Percentiles rank a stretch among this genome's conserved stretches.
phyloP scores from a whole-genome alignment of 2,797 vertebrate species.

The Betta splendens region DNA sequence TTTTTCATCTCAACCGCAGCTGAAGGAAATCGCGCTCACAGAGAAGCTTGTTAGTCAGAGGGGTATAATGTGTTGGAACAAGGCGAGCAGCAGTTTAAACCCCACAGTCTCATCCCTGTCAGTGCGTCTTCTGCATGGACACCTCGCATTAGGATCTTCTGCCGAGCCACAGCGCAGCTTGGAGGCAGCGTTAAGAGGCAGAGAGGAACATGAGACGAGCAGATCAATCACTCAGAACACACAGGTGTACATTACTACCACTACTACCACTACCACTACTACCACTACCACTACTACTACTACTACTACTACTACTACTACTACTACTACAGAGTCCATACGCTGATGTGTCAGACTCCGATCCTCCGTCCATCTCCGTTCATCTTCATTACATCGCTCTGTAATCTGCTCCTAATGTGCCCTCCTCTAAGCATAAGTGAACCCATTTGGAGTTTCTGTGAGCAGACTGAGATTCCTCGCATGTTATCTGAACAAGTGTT shows the following conservation, averaged over 20 bases:
- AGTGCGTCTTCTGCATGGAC: slow-evolving; percentile 58
- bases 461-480: slow-evolving; percentile 92
- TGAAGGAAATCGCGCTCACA: slow-evolving; percentile 36
- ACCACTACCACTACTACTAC: no score
- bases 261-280: neutral
- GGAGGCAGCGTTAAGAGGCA: slow-evolving; percentile 41
- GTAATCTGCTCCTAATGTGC: slow-evolving; percentile 80
- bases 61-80: slow-evolving; percentile 42
- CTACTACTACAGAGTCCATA: slow-evolving; percentile 19
- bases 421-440: slow-evolving; percentile 92
- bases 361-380: slow-evolving; percentile 66
- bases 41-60: slow-evolving; percentile 53
- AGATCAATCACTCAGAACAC: neutral
- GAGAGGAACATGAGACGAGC: slow-evolving; percentile 15
- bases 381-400: slow-evolving; percentile 80
- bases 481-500: slow-evolving; percentile 98
- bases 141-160: slow-evolving; percentile 47
- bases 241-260: no score
- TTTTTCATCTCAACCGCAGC: slow-evolving; percentile 21
- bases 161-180: slow-evolving; percentile 29
- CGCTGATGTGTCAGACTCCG: slow-evolving; percentile 30
- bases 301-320: neutral
- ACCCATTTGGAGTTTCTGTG: slow-evolving; percentile 97
- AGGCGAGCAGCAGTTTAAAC: slow-evolving; percentile 43
- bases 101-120: slow-evolving; percentile 39